phyloP scores from a whole-genome alignment of 2,113 vertebrate species.

The Peromyscus maniculatus region DNA sequence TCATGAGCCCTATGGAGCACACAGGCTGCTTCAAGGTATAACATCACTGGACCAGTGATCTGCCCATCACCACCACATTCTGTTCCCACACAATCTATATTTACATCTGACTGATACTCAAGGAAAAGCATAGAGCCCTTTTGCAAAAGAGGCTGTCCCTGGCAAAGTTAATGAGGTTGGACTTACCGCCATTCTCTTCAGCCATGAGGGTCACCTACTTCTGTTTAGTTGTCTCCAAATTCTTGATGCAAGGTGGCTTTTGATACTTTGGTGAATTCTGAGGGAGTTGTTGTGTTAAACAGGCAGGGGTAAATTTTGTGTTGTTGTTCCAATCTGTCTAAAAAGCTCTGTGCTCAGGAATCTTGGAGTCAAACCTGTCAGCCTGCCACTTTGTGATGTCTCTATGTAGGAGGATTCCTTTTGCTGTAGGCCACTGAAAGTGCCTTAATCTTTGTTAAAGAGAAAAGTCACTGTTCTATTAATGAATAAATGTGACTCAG shows the following conservation, averaged over 20 bases:
- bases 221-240: background rate
- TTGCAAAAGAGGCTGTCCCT: constrained; percentile 40
- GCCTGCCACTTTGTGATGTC: constrained; percentile 59
- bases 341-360: constrained; percentile 43
- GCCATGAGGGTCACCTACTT: background rate
- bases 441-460: constrained; percentile 43
- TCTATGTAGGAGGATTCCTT: constrained; percentile 62
- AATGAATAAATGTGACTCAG: constrained; percentile 61
- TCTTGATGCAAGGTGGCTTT: background rate
- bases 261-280: constrained; percentile 61
- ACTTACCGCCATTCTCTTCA: background rate
- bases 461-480: constrained; percentile 63
- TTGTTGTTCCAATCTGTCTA: constrained; percentile 12
- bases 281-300: constrained; percentile 23
- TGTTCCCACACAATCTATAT: background rate
- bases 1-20: background rate
- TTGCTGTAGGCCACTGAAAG: constrained; percentile 43
- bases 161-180: background rate
- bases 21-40: background rate
- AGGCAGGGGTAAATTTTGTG: background rate
- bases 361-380: constrained; percentile 46
- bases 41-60: background rate
- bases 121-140: background rate
- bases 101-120: background rate
- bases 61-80: background rate